Conservation (phyloP, 2,888 invertebrate genomes). For the Drosophila koepferae region DNA sequence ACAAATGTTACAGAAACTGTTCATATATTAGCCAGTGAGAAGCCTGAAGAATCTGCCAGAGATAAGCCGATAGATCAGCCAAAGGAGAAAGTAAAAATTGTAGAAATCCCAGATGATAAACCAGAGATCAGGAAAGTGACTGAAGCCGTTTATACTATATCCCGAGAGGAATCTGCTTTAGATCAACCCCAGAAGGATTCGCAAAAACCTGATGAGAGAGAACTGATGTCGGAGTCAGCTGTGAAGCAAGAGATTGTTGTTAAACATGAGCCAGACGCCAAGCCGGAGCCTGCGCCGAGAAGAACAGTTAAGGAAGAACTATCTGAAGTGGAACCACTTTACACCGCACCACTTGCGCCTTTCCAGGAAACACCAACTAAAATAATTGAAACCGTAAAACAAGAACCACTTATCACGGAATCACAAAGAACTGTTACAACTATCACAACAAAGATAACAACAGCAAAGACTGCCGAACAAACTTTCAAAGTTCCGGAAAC, state of each 20-base stretch:
- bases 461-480: constrained; percentile 45
- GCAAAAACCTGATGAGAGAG: constrained; percentile 5
- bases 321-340: constrained; percentile 53
- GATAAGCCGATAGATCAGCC: constrained; percentile 11
- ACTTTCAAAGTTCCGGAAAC: constrained; percentile 19
- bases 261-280: constrained; percentile 40
- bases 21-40: constrained; percentile 34
- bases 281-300: constrained; percentile 65
- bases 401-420: constrained; percentile 49
- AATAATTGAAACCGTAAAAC: constrained; percentile 36
- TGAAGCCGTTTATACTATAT: constrained; percentile 50
- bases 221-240: constrained; percentile 19
- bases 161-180: constrained; percentile 9
- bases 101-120: constrained; percentile 6
- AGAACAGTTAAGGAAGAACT: constrained; percentile 37
- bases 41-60: constrained; percentile 7
- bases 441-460: constrained; percentile 62
- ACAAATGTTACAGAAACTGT: constrained; percentile 52
- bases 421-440: constrained; percentile 50
- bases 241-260: constrained; percentile 56
- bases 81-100: constrained; percentile 17
- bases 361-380: constrained; percentile 38
- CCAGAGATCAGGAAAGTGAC: constrained; percentile 28
- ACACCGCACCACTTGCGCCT: constrained; percentile 62
- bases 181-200: constrained; percentile 8